Evolutionary conservation across 1,140 invertebrate species (phyloP).

Genomic region (Drosophila serrata): DNA sequence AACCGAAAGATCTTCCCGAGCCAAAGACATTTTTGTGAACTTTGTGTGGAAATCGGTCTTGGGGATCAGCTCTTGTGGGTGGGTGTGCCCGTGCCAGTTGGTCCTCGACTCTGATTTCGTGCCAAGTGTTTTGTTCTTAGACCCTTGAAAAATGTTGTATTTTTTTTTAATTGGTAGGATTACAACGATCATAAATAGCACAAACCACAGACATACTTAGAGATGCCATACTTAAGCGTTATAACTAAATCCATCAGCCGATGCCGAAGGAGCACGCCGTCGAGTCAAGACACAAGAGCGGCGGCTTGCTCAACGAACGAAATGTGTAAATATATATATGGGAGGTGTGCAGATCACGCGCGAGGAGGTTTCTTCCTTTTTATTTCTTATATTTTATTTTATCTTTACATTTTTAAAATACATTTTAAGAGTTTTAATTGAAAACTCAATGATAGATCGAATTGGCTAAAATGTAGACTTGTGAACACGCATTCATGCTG

Average conservation of each 20-base stretch:
- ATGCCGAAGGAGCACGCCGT: conserved; percentile 12
- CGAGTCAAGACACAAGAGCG: conserved; percentile 13
- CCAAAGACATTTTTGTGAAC: conserved; percentile 49
- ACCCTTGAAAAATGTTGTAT: conserved; percentile 20
- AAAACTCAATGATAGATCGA: conserved; percentile 24
- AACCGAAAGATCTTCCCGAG: conserved; percentile 34
- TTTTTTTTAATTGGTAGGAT: conserved; percentile 29
- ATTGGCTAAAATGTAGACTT: conserved; percentile 10
- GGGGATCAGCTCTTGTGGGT: conserved; percentile 41
- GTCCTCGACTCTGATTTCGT: conserved; percentile 59
- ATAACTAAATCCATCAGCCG: conserved; percentile 23
- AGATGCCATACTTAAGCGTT: conserved; percentile 9
- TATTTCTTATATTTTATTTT: not conserved
- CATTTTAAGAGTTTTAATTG: conserved; percentile 31
- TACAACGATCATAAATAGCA: not conserved
- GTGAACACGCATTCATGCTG: conserved; percentile 62
- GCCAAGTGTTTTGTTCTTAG: conserved; percentile 3
- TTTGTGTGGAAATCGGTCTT: conserved; percentile 47
- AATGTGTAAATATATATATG: conserved; percentile 45
- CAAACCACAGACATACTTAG: not conserved
- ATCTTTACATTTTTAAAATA: conserved; percentile 21
- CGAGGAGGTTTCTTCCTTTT: conserved; percentile 7
- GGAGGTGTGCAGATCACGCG: conserved; percentile 10
- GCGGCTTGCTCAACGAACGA: conserved; percentile 26
- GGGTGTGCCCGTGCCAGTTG: conserved; percentile 44